Percentiles rank a stretch among this genome's conserved stretches.
These are phyloP conservation scores for Dinothrombium tinctorium DNA, from an alignment of 1,140 invertebrate genomes.

Conservation along the genomic window DNA sequence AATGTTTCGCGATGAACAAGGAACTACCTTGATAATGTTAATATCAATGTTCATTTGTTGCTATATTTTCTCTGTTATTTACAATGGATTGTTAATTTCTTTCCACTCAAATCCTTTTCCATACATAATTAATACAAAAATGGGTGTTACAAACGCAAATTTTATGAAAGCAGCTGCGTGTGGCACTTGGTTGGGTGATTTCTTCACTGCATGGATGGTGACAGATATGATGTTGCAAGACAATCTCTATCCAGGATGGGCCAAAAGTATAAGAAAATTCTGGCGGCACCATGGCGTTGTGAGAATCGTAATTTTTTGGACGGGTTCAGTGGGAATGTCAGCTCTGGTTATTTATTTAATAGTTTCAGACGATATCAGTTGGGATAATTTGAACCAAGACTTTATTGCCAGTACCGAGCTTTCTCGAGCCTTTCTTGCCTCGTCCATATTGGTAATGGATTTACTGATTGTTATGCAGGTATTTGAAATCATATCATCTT, in stretches of 20 bases:
- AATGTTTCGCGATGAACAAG: conserved; percentile 31
- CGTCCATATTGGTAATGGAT: too few relatives aligned
- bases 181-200: conserved; percentile 32
- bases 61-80: conserved; percentile 28
- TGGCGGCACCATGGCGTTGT: conserved; percentile 19
- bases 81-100: conserved; percentile 26
- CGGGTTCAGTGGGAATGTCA: conserved; percentile 22
- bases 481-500: too few relatives aligned
- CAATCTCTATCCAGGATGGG: conserved; percentile 29
- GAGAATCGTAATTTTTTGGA: conserved; percentile 30
- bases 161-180: conserved; percentile 32
- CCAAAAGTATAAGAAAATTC: conserved; percentile 20
- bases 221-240: conserved; percentile 35
- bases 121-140: conserved; percentile 22
- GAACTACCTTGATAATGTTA: conserved; percentile 33
- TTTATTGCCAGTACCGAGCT: too few relatives aligned
- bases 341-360: conserved; percentile 28
- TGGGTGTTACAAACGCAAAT: conserved; percentile 21
- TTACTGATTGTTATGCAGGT: too few relatives aligned
- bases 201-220: conserved; percentile 31
- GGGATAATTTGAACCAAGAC: too few relatives aligned
- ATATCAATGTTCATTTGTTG: conserved; percentile 25
- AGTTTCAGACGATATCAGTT: conserved; percentile 26
- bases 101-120: conserved; percentile 19
- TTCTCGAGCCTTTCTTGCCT: too few relatives aligned